Conservation (phyloP, 2,888 invertebrate genomes). For the Boloria selene region DNA sequence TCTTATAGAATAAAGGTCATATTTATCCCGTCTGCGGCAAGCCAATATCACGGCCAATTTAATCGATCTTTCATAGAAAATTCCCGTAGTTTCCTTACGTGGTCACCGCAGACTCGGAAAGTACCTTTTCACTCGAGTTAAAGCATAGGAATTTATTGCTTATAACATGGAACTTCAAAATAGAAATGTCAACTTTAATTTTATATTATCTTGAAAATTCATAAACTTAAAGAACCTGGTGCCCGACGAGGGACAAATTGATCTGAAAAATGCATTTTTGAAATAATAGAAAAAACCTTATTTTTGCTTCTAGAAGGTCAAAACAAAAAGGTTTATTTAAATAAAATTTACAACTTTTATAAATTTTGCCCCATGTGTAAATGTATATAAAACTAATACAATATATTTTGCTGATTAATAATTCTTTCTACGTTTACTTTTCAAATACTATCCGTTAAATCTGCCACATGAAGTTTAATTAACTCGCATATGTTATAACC, state of each 20-base stretch:
- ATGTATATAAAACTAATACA: no score
- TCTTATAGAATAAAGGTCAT: background rate
- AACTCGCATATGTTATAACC: conserved; percentile 14
- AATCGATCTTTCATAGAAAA: background rate
- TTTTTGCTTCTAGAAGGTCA: no score
- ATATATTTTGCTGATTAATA: background rate
- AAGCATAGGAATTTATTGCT: background rate
- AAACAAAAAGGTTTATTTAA: no score
- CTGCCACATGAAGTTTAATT: conserved; percentile 14
- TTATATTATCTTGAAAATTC: no score
- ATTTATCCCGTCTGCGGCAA: conserved; percentile 1
- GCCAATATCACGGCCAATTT: conserved; percentile 13
- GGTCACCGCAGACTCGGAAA: background rate
- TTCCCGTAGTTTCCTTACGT: background rate
- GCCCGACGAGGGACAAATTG: no score
- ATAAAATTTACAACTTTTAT: no score
- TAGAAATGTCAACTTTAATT: background rate
- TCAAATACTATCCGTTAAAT: conserved; percentile 5
- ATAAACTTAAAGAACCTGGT: no score
- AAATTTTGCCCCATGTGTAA: no score
- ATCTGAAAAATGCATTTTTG: no score
- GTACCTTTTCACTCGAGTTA: background rate
- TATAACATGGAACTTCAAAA: background rate
- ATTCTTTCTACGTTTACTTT: background rate
- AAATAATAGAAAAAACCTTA: no score